Evolutionary conservation across 2,797 vertebrate species (phyloP).

Genomic region (Loriculus beryllinus): DNA sequence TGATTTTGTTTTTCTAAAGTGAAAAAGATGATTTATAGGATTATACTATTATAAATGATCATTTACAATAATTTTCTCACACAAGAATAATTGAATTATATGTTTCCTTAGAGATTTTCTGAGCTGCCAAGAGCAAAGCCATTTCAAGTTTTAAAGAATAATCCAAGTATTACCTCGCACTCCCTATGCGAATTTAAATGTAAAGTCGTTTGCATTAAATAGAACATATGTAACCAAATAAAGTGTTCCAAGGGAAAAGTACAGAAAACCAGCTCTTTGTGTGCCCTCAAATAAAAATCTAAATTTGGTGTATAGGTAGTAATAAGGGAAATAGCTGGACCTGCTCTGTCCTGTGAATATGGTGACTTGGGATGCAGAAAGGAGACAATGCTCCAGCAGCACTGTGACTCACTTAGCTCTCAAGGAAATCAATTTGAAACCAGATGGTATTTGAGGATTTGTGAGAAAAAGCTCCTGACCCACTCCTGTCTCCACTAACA

Average conservation of each 20-base stretch:
- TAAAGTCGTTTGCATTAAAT: background rate
- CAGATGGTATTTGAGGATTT: background rate
- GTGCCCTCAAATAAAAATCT: background rate
- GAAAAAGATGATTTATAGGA: background rate
- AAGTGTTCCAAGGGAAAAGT: background rate
- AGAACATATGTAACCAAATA: background rate
- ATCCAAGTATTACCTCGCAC: background rate
- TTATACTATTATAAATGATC: background rate
- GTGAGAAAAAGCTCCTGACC: background rate
- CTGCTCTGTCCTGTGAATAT: background rate
- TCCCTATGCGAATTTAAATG: background rate
- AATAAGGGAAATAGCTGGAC: background rate
- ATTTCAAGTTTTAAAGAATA: background rate
- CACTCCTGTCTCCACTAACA: background rate
- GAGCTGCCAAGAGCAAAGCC: background rate
- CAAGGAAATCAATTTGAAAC: background rate
- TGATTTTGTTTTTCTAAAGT: background rate
- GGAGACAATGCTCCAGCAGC: background rate
- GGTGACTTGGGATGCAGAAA: background rate
- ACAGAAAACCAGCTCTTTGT: background rate
- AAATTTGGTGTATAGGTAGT: background rate
- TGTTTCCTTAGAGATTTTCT: background rate
- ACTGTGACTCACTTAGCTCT: background rate
- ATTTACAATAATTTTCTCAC: background rate
- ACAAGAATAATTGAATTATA: background rate